These are phyloP conservation scores for Deilephila porcellus DNA, from an alignment of 2,888 invertebrate species.

Conservation along the genomic window DNA sequence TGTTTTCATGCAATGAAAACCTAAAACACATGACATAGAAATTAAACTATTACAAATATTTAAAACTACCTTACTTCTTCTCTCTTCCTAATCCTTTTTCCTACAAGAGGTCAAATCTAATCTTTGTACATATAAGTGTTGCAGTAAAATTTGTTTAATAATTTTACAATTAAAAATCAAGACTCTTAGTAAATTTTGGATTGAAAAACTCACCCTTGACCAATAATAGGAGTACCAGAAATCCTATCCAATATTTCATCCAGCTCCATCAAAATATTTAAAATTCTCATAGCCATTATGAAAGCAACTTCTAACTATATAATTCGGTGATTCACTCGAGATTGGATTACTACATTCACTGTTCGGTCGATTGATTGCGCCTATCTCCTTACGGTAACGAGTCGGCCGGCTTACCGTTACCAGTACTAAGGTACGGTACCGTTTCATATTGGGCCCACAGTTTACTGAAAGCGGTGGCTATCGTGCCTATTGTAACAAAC, in stretches of 20 bases:
- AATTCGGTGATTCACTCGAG: conserved; percentile 11
- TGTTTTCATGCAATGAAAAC: too few relatives aligned
- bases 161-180: too few relatives aligned
- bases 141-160: too few relatives aligned
- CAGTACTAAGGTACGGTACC: conserved; percentile 17
- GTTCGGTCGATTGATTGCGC: conserved; percentile 20
- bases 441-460: conserved; percentile 17
- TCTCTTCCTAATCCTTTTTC: too few relatives aligned
- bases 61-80: too few relatives aligned
- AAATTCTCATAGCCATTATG: not conserved
- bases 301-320: conserved; percentile 13
- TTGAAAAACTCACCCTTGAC: too few relatives aligned
- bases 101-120: too few relatives aligned
- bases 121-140: too few relatives aligned
- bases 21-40: too few relatives aligned
- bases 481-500: conserved; percentile 16
- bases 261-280: not conserved
- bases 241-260: not conserved
- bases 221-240: too few relatives aligned
- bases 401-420: conserved; percentile 5
- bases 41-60: too few relatives aligned
- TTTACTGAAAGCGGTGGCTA: conserved; percentile 19
- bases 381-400: conserved; percentile 23
- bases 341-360: conserved; percentile 26
- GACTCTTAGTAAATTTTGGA: too few relatives aligned